Conservation (phyloP, 2,888 invertebrate genomes). For the Amblyjoppa fuscipennis region DNA sequence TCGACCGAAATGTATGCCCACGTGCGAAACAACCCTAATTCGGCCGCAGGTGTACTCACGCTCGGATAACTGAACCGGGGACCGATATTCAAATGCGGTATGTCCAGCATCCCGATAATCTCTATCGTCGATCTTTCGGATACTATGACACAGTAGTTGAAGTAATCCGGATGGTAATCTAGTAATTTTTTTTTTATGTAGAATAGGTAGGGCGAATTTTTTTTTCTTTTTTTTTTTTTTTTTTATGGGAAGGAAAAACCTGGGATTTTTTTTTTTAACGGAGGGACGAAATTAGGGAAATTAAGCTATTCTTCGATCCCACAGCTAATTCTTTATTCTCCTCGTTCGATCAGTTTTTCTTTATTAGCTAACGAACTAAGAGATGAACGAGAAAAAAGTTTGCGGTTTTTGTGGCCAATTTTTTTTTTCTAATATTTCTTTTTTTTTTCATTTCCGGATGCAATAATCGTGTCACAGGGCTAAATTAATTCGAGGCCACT, state of each 20-base stretch:
- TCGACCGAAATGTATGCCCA: neutral
- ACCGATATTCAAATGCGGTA: constrained; percentile 50
- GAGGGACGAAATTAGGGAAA: neutral
- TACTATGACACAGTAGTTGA: neutral
- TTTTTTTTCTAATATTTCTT: neutral
- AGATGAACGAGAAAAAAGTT: neutral
- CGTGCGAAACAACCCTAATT: constrained; percentile 27
- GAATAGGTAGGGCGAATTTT: neutral
- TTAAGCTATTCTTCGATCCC: neutral
- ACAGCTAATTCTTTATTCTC: neutral
- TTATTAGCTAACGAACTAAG: neutral
- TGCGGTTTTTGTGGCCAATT: neutral
- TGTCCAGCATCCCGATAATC: constrained; percentile 48
- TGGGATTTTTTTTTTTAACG: neutral
- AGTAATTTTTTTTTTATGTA: neutral
- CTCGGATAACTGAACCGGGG: neutral
- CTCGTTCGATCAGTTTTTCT: neutral
- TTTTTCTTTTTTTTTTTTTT: neutral
- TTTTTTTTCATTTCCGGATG: neutral
- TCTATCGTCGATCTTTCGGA: constrained; percentile 14
- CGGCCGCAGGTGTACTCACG: constrained; percentile 25
- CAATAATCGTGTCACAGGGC: neutral
- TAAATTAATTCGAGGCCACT: neutral
- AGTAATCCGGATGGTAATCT: neutral
- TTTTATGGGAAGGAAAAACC: neutral